Percentiles rank a stretch among this genome's conserved stretches.
Evolutionary conservation across 2,888 invertebrate species (phyloP).

Genomic region (Dasysyrphus tricinctus): DNA sequence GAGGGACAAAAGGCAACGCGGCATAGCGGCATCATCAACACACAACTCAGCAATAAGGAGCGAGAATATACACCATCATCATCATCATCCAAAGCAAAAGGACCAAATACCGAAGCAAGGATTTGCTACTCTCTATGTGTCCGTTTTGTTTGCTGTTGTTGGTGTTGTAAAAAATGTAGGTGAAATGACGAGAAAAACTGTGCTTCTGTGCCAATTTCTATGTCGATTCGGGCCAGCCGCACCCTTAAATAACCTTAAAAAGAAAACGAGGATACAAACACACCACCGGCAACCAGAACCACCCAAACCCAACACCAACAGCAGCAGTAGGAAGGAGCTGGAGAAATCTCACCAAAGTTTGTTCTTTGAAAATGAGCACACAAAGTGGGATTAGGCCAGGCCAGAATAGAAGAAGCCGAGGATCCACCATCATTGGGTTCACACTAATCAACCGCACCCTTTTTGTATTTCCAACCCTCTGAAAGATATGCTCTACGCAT

Average conservation of each 20-base stretch:
- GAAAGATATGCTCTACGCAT: conserved; percentile 43
- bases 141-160: conserved; percentile 51
- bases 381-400: conserved; percentile 64
- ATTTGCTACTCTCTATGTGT: conserved; percentile 35
- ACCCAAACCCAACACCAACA: conserved; percentile 16
- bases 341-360: conserved; percentile 58
- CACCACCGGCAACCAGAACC: conserved; percentile 13
- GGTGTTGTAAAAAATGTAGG: conserved; percentile 74
- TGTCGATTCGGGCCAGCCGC: conserved; percentile 75
- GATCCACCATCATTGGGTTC: conserved; percentile 62
- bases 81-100: conserved; percentile 35
- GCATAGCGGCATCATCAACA: conserved; percentile 72
- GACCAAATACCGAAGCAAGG: conserved; percentile 12
- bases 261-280: conserved; percentile 46
- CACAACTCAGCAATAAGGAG: conserved; percentile 38
- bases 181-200: conserved; percentile 69
- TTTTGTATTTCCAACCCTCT: conserved; percentile 38
- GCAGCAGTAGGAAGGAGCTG: conserved; percentile 9
- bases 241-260: conserved; percentile 77
- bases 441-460: conserved; percentile 74
- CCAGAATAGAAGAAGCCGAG: conserved; percentile 40
- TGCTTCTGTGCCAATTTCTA: conserved; percentile 76
- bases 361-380: conserved; percentile 60
- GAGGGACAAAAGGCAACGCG: conserved; percentile 70
- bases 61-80: conserved; percentile 6